Evolutionary conservation across 2,888 invertebrate genomes (phyloP).

Genomic region (Cephonodes hylas): DNA sequence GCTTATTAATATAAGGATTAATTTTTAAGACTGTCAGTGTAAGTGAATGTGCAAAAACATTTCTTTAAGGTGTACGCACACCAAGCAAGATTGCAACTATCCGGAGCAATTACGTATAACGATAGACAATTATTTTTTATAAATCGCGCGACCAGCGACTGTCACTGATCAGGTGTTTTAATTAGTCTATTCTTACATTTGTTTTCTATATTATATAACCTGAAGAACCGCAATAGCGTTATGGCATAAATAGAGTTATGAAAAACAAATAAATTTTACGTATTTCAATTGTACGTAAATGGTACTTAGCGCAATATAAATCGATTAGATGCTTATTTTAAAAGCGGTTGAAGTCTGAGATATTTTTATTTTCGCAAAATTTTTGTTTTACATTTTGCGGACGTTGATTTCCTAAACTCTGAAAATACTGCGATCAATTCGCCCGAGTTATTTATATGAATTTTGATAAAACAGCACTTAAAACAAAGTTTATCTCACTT

Average conservation of each 20-base stretch:
- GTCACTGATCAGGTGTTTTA: neutral
- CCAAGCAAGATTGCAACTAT: neutral
- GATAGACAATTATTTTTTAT: neutral
- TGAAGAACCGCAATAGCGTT: neutral
- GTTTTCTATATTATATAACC: neutral
- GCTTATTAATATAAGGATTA: conserved; percentile 19
- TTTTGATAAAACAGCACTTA: neutral
- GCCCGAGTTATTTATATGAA: neutral
- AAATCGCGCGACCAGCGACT: neutral
- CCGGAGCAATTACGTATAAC: conserved; percentile 7
- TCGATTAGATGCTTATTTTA: no score
- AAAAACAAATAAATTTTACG: no score
- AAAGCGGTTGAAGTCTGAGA: no score
- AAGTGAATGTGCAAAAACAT: conserved; percentile 25
- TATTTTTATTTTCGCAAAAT: neutral
- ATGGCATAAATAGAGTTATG: neutral
- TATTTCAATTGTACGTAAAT: neutral
- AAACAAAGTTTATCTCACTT: neutral
- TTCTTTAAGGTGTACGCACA: conserved; percentile 3
- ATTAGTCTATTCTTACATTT: neutral
- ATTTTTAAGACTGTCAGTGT: conserved; percentile 19
- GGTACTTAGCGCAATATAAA: neutral
- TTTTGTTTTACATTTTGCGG: neutral
- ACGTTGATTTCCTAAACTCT: neutral
- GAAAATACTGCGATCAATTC: neutral